Evolutionary conservation across 1,140 invertebrate genomes (phyloP).

Genomic region (Streblospio benedicti): DNA sequence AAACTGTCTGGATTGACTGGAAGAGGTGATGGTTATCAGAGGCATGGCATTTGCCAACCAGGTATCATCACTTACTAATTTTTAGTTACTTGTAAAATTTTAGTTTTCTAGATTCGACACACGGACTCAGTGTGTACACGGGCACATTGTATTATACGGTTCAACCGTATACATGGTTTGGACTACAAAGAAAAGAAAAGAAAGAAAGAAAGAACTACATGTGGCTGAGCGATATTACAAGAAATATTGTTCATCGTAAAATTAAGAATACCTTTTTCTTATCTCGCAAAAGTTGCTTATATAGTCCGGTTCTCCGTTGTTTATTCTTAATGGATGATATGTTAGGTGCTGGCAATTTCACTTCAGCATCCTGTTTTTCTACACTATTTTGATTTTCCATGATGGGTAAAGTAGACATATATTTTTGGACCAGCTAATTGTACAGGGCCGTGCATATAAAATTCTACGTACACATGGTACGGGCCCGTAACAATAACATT

Average conservation of each 20-base stretch:
- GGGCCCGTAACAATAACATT: too few species aligned
- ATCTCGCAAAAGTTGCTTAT: conserved; percentile 35
- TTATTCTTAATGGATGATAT: conserved; percentile 45
- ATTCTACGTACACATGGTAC: too few species aligned
- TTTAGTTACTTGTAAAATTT: too few species aligned
- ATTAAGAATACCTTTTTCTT: conserved; percentile 35
- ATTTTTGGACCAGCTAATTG: too few species aligned
- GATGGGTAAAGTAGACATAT: too few species aligned
- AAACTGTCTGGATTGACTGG: too few species aligned
- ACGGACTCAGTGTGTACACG: neutral
- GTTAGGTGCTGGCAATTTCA: conserved; percentile 25
- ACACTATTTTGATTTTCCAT: neutral
- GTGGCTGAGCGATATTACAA: neutral
- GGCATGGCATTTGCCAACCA: too few species aligned
- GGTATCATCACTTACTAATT: too few species aligned
- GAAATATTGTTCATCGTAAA: neutral
- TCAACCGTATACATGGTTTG: neutral
- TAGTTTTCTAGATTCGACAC: neutral
- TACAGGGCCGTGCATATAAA: too few species aligned
- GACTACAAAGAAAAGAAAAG: neutral
- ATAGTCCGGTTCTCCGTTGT: conserved; percentile 32
- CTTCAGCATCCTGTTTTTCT: neutral
- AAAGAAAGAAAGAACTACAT: neutral
- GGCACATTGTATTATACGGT: neutral
- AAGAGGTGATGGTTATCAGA: too few species aligned